A percentile compares a stretch with the other conserved stretches of the same genome.
Evolutionary conservation across 2,888 invertebrate genomes (phyloP).

Genomic region (Chesias legatella): DNA sequence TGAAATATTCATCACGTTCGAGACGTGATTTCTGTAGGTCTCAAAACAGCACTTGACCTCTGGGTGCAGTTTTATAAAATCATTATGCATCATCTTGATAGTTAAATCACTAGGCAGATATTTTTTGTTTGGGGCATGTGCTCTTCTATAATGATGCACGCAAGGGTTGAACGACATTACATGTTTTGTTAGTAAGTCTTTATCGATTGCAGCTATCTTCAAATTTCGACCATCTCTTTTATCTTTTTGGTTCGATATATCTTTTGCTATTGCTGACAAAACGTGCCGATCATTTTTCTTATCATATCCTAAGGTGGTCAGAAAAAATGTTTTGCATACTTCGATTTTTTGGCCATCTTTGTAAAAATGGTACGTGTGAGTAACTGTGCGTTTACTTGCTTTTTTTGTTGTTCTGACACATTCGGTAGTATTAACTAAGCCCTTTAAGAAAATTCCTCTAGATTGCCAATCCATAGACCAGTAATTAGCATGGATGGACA

Average conservation of each 20-base stretch:
- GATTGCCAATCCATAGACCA: not conserved
- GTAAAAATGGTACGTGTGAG: not conserved
- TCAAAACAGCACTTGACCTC: not conserved
- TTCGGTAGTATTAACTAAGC: not conserved
- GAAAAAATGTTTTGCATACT: not conserved
- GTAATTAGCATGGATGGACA: not conserved
- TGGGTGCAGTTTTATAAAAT: not conserved
- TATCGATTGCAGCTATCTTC: not conserved
- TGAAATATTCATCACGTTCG: not conserved
- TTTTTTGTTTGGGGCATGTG: not conserved
- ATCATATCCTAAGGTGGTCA: not conserved
- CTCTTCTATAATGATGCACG: not conserved
- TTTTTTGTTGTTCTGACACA: not conserved
- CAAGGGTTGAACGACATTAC: not conserved
- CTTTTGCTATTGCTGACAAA: not conserved
- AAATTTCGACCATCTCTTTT: not conserved
- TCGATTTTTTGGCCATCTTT: not conserved
- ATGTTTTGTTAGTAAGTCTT: not conserved
- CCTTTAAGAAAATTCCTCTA: not conserved
- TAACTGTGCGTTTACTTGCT: not conserved
- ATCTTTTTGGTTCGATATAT: not conserved
- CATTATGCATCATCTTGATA: not conserved
- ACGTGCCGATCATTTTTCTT: not conserved
- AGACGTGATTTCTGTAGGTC: not conserved
- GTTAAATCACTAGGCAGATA: constrained; percentile 4